A percentile compares a stretch with the other conserved stretches of the same genome.
Evolutionary conservation across 1,140 invertebrate genomes (phyloP).

Genomic region (Lethrus apterus): DNA sequence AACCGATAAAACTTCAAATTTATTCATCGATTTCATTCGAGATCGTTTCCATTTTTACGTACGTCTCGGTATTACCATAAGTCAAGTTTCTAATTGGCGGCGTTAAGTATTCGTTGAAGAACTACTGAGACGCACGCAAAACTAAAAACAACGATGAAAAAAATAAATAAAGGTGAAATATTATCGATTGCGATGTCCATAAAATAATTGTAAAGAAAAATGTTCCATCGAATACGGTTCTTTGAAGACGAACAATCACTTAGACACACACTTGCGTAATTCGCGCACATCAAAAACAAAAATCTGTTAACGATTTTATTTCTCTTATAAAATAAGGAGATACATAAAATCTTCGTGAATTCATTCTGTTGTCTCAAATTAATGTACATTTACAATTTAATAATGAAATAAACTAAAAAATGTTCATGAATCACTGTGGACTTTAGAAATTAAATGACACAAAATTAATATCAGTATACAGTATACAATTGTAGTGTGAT

Average conservation of each 20-base stretch:
- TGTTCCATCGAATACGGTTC: too few species aligned
- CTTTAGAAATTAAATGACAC: too few species aligned
- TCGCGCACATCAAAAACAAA: too few species aligned
- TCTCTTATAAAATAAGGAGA: neutral
- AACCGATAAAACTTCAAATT: neutral
- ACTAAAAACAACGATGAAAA: conserved; percentile 2
- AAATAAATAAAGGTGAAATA: conserved; percentile 3
- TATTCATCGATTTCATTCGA: neutral
- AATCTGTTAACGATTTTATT: neutral
- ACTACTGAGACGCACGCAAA: conserved; percentile 4
- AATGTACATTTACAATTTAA: too few species aligned
- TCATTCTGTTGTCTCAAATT: too few species aligned
- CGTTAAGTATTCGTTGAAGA: neutral
- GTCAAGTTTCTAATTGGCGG: conserved; percentile 12
- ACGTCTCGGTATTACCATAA: conserved; percentile 9
- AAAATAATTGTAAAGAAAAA: conserved; percentile 2
- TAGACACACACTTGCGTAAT: neutral
- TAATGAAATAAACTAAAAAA: too few species aligned
- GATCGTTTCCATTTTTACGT: neutral
- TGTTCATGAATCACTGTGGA: too few species aligned
- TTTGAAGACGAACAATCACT: too few species aligned
- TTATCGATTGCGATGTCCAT: conserved; percentile 3
- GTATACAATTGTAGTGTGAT: too few species aligned
- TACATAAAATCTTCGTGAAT: neutral
- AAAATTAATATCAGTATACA: too few species aligned